Base-by-base conservation (phyloP, 1,140 invertebrate genomes). In the Wasmannia auropunctata region DNA sequence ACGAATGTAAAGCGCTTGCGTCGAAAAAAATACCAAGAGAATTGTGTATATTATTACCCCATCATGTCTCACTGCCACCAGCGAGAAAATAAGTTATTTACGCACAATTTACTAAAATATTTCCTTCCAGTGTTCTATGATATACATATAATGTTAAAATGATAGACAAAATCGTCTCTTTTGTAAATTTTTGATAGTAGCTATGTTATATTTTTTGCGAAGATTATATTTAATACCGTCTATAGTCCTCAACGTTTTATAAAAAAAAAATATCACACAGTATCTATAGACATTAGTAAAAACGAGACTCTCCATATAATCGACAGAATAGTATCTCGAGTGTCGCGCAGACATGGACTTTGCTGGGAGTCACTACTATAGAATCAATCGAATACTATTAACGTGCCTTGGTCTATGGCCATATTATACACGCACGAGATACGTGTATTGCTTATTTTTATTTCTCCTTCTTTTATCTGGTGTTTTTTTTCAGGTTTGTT, bases 401-500 rank as follows among this genome's bases (percentile, higher is more conserved):
- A 72, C 2, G 2, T 72, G 3, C 7, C 25, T 60, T 22, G 79
- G 79, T 60, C 25, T 83, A 60, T 83, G 79, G 79, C 79, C 65
- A 43, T 83, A 46, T 58, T 31, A 43, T 43, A 46, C 16, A 7
- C 37, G 25, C 37, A 10, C 19, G 8, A 72, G 34, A 31, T 81
- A 72, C 8, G 11, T 70, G 7, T 37, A 22, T 25, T 43, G 16
- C 51, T 31, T 25, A 46, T 14, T 81, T 58, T 22, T 81, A 10
- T 72, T 54, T 25, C 37, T 54, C 19, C n/a, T 72, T 72, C 25
- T 81, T 14, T 22, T 81, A 16, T 72, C 25, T 34, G 7, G 14
- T 31, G 0, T 34, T 0, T 10, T 81, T 81, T 81, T 58, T 58
- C 79, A 72, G 79, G 79, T 81, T 81, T 43, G 77, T 31, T 11